Percentiles rank a stretch among this genome's conserved stretches.
phyloP scores from a whole-genome alignment of 2,797 vertebrate species.

The Crocodylus rhombifer region DNA sequence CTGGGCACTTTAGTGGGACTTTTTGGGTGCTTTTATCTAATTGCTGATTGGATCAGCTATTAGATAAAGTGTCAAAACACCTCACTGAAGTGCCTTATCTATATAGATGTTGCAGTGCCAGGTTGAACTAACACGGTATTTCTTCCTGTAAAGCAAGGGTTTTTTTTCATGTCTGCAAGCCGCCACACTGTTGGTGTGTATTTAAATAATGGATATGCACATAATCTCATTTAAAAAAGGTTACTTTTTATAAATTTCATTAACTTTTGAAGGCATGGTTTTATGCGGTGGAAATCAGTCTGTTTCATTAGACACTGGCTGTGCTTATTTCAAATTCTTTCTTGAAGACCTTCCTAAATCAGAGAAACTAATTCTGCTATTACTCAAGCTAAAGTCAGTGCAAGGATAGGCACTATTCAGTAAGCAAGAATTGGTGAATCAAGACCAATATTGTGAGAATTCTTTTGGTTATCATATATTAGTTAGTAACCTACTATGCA shows the following conservation, averaged over 20 bases:
- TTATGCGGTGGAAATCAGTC: constrained; percentile 32
- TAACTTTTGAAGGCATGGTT: not conserved
- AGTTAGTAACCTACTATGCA: not conserved
- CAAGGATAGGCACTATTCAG: not conserved
- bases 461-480: not conserved
- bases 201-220: constrained; percentile 17
- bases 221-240: constrained; percentile 35
- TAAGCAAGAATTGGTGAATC: not conserved
- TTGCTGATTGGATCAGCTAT: no score
- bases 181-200: not conserved
- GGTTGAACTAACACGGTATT: no score
- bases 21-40: no score
- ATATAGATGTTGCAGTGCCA: no score
- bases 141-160: no score
- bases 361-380: not conserved
- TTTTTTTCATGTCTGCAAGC: no score
- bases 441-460: not conserved
- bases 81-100: no score
- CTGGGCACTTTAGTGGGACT: no score
- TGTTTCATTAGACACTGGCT: constrained; percentile 52
- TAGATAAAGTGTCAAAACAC: no score
- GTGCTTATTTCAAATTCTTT: not conserved
- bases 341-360: not conserved
- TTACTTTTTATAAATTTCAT: constrained; percentile 33
- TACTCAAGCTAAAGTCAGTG: not conserved